A percentile compares a stretch with the other conserved stretches of the same genome.
These are phyloP conservation scores for Nicator chloris DNA, from an alignment of 2,113 vertebrate genomes.

Conservation along the genomic window DNA sequence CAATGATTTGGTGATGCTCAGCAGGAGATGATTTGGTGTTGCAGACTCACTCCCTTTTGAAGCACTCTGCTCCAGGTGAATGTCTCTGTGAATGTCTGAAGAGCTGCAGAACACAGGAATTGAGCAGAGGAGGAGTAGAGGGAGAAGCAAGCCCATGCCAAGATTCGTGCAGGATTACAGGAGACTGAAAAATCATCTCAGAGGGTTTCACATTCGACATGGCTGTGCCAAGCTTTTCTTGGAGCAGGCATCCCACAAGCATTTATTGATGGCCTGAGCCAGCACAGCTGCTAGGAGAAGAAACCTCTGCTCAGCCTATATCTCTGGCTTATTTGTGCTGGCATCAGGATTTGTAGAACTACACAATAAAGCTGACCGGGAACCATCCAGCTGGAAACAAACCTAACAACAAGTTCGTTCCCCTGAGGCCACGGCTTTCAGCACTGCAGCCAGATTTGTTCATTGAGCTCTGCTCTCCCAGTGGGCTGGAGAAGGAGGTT, in stretches of 20 bases:
- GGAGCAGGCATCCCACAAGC: background rate
- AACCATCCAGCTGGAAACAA: conserved; percentile 13
- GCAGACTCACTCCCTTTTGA: background rate
- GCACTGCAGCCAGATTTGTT: background rate
- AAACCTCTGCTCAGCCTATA: background rate
- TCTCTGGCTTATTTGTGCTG: background rate
- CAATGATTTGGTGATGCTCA: background rate
- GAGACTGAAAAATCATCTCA: background rate
- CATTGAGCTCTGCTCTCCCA: background rate
- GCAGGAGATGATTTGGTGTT: background rate
- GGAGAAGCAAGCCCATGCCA: background rate
- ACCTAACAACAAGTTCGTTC: conserved; percentile 16
- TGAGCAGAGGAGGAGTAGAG: background rate
- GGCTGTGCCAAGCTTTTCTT: background rate
- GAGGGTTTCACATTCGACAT: background rate
- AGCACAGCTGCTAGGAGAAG: background rate
- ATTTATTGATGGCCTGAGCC: background rate
- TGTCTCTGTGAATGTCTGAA: background rate
- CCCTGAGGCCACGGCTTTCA: conserved; percentile 4
- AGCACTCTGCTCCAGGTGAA: background rate
- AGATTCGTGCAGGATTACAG: background rate
- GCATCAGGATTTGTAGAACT: conserved; percentile 16
- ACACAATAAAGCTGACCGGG: background rate
- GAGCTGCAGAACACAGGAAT: background rate
- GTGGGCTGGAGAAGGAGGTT: background rate